phyloP scores from a whole-genome alignment of 2,797 vertebrate species.

The Platalea minor region DNA sequence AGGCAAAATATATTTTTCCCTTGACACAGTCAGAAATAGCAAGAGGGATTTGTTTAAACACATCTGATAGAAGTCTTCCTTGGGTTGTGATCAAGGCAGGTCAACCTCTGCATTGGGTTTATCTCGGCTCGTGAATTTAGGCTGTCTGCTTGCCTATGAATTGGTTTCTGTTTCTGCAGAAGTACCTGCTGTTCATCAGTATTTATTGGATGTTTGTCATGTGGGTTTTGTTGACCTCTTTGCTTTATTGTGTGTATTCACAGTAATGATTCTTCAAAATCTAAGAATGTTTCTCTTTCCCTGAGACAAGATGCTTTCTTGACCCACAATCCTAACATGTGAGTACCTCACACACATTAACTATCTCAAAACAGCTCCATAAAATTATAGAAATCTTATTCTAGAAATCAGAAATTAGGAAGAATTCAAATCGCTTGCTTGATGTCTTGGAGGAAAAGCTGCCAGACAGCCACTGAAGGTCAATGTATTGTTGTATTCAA shows the following conservation, averaged over 20 bases:
- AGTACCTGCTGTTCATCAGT: not conserved
- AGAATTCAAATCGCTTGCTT: not conserved
- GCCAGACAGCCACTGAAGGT: not conserved
- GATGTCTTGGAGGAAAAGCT: not conserved
- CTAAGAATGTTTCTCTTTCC: not conserved
- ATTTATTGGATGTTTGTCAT: not conserved
- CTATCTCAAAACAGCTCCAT: not conserved
- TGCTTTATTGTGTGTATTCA: not conserved
- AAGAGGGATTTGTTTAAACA: constrained; percentile 25
- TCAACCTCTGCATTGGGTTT: not conserved
- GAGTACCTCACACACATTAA: not conserved
- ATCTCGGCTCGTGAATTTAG: not conserved
- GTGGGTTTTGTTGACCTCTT: not conserved
- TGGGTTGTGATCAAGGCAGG: not conserved
- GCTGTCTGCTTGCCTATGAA: not conserved
- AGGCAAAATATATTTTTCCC: not conserved
- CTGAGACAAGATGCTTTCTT: not conserved
- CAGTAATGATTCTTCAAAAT: not conserved
- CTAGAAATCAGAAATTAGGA: not conserved
- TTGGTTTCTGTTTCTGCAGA: not conserved
- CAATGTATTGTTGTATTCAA: not conserved
- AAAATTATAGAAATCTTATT: not conserved
- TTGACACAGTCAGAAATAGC: not conserved
- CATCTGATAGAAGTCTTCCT: constrained; percentile 7
- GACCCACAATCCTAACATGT: not conserved